These are phyloP conservation scores for Malurus elegans DNA, from an alignment of 2,113 vertebrate species.

Conservation along the genomic window DNA sequence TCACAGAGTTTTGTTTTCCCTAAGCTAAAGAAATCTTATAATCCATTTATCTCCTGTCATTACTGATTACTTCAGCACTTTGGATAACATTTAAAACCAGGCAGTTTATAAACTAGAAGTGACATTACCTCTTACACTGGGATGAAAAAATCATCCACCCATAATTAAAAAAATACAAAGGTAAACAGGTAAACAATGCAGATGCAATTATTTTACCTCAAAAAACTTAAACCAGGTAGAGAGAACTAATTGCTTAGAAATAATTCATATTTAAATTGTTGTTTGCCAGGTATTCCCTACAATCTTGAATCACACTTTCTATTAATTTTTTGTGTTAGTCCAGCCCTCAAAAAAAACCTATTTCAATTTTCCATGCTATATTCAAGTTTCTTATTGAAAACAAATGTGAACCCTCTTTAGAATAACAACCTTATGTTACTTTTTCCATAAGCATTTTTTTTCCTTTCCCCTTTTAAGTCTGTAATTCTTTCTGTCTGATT, in stretches of 20 bases:
- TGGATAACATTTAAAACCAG: slow-evolving; percentile 14
- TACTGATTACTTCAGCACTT: not conserved
- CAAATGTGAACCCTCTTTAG: slow-evolving; percentile 74
- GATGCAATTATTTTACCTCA: slow-evolving; percentile 54
- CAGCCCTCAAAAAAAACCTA: slow-evolving; percentile 40
- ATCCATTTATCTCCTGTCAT: not conserved
- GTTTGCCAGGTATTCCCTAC: slow-evolving; percentile 10
- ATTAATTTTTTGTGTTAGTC: slow-evolving; percentile 4
- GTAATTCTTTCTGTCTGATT: slow-evolving; percentile 65
- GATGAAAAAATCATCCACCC: not conserved
- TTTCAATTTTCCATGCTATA: slow-evolving; percentile 65
- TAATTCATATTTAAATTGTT: slow-evolving; percentile 42
- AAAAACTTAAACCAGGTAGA: slow-evolving; percentile 55
- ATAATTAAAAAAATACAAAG: not conserved
- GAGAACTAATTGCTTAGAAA: slow-evolving; percentile 62
- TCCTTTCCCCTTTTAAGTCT: slow-evolving; percentile 41
- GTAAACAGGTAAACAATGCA: not conserved
- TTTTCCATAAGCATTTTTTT: slow-evolving; percentile 71
- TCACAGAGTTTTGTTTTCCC: not conserved
- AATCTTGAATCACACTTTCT: slow-evolving; percentile 58
- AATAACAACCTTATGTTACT: slow-evolving; percentile 72
- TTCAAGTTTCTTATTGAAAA: slow-evolving; percentile 72
- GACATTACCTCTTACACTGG: not conserved
- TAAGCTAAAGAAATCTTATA: not conserved
- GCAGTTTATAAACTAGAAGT: slow-evolving; percentile 28